phyloP scores from a whole-genome alignment of 2,797 vertebrate genomes.

The Sebastes goodei region DNA sequence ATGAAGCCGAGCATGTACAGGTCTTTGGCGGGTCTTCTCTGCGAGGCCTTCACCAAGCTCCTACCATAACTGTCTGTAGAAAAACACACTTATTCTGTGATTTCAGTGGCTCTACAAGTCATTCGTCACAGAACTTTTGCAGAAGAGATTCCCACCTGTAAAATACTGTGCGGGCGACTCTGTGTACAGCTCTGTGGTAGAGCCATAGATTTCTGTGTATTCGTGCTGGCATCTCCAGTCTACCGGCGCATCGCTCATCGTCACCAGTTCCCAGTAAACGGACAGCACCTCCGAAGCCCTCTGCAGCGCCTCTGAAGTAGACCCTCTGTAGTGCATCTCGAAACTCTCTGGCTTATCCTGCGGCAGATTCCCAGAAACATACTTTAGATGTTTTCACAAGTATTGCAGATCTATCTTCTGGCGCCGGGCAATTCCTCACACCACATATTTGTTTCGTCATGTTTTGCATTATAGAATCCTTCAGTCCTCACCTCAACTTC shows the following conservation, averaged over 20 bases:
- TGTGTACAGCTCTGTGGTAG: constrained; percentile 55
- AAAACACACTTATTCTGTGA: constrained; percentile 31
- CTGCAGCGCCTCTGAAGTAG: constrained; percentile 78
- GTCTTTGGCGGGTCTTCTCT: constrained; percentile 58
- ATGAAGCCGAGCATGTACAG: constrained; percentile 81
- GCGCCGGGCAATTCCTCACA: background rate
- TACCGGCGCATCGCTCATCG: constrained; percentile 62
- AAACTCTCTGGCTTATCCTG: constrained; percentile 83
- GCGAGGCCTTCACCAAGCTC: constrained; percentile 61
- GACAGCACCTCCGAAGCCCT: constrained; percentile 76
- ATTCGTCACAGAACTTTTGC: constrained; percentile 10
- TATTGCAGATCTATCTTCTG: constrained; percentile 9
- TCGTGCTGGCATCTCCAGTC: constrained; percentile 84
- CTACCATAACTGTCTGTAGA: constrained; percentile 68
- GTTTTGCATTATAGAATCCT: background rate
- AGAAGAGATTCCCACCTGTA: constrained; percentile 63
- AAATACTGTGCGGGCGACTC: constrained; percentile 45
- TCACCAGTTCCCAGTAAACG: constrained; percentile 81
- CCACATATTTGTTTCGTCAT: background rate
- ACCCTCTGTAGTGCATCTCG: constrained; percentile 72
- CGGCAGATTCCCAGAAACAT: constrained; percentile 19
- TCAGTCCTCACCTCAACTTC: constrained; percentile 78
- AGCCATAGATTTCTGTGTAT: constrained; percentile 66
- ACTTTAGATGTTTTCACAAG: background rate
- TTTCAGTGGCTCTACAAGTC: constrained; percentile 9